Conservation (phyloP, 2,797 vertebrate species). For the Spinus olivaceus region DNA sequence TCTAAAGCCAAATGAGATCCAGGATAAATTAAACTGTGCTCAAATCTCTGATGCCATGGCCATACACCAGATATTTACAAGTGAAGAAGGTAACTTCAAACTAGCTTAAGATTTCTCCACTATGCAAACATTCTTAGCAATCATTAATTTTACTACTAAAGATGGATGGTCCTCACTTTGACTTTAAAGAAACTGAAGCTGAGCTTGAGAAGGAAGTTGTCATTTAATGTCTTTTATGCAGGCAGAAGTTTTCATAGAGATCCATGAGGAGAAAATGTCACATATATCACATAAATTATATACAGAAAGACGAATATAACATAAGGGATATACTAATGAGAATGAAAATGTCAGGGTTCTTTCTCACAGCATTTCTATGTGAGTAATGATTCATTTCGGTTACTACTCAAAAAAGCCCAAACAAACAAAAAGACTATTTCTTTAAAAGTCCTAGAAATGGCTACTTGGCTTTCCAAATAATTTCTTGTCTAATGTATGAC, state of each 20-base stretch:
- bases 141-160: neutral
- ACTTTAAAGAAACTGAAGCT: neutral
- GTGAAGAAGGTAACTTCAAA: neutral
- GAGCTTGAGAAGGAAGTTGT: neutral
- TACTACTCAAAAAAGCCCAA: neutral
- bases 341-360: conserved; percentile 29
- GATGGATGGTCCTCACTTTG: neutral
- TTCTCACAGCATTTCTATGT: neutral
- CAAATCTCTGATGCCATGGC: neutral
- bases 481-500: neutral
- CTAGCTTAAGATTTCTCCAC: neutral
- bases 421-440: neutral
- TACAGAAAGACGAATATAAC: conserved; percentile 20
- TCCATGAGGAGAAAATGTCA: neutral
- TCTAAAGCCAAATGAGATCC: neutral
- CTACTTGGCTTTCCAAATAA: neutral
- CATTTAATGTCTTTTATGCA: neutral
- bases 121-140: neutral
- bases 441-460: neutral
- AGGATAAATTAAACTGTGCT: neutral
- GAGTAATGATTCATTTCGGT: neutral
- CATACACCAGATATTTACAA: neutral
- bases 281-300: neutral
- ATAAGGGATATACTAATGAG: conserved; percentile 45
- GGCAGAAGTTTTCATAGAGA: neutral